Percentiles rank a stretch among this genome's conserved stretches.
phyloP scores from a whole-genome alignment of 2,888 invertebrate genomes.

The Willowsia nigromaculata region DNA sequence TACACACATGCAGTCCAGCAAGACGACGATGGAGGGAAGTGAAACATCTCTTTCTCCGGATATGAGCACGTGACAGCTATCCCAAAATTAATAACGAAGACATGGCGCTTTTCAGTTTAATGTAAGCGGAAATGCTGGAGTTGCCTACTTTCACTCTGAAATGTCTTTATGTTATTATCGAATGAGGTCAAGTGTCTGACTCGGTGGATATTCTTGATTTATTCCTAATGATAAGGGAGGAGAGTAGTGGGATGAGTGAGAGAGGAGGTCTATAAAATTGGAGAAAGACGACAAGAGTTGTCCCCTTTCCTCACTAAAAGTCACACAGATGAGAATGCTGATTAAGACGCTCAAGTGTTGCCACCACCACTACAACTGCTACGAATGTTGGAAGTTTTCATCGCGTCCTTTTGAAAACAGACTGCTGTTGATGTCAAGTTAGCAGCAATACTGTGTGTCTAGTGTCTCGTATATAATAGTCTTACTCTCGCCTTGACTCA shows the following conservation, averaged over 20 bases:
- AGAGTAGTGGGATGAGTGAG: slow-evolving; percentile 17
- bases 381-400: slow-evolving; percentile 17
- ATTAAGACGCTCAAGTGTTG: slow-evolving; percentile 33
- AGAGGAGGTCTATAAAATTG: slow-evolving; percentile 21
- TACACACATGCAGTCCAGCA: background rate
- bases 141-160: slow-evolving; percentile 14
- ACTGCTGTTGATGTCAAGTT: slow-evolving; percentile 27
- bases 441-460: background rate
- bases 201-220: slow-evolving; percentile 55
- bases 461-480: background rate
- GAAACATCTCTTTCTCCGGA: background rate
- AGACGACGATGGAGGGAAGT: background rate
- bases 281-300: slow-evolving; percentile 6
- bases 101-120: slow-evolving; percentile 52
- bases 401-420: slow-evolving; percentile 11
- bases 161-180: slow-evolving; percentile 42
- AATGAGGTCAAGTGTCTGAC: slow-evolving; percentile 66
- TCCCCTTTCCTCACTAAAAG: slow-evolving; percentile 4
- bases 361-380: background rate
- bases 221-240: slow-evolving; percentile 58
- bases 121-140: slow-evolving; percentile 53
- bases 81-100: slow-evolving; percentile 63
- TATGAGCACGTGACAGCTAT: slow-evolving; percentile 41
- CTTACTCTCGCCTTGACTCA: background rate
- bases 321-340: slow-evolving; percentile 50